A percentile compares a stretch with the other conserved stretches of the same genome.
Conservation (phyloP, 2,113 vertebrate genomes). For the Xenopus borealis region DNA sequence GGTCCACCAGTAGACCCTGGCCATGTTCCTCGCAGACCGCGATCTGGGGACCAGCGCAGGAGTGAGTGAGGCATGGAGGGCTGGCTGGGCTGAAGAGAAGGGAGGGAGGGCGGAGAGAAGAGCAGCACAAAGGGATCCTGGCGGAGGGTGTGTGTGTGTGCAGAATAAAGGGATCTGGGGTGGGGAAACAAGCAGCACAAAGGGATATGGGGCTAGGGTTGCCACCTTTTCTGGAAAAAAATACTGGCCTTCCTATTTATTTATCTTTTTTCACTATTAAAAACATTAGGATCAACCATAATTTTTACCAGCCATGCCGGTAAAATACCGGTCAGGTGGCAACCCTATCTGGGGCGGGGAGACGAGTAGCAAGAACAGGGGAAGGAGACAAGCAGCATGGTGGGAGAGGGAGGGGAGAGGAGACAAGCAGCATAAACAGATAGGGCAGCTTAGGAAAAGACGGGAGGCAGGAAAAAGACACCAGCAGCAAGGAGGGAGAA, state of each 20-base stretch:
- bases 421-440: too few species aligned
- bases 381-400: background rate
- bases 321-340: too few species aligned
- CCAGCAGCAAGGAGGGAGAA: background rate
- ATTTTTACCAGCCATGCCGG: too few species aligned
- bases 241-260: too few species aligned
- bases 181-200: background rate
- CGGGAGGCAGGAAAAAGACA: background rate
- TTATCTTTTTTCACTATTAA: too few species aligned
- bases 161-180: background rate
- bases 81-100: background rate
- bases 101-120: too few species aligned
- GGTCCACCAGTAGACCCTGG: too few species aligned
- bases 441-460: background rate
- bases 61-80: background rate
- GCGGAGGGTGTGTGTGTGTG: background rate
- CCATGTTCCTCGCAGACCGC: too few species aligned
- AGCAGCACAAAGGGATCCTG: too few species aligned
- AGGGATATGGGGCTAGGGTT: too few species aligned
- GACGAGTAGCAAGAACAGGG: background rate
- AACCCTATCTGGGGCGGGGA: background rate
- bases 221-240: too few species aligned
- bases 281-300: too few species aligned
- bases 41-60: background rate
- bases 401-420: background rate